Conservation (phyloP, 2,888 invertebrate genomes). For the Chloroclystis v-ata region DNA sequence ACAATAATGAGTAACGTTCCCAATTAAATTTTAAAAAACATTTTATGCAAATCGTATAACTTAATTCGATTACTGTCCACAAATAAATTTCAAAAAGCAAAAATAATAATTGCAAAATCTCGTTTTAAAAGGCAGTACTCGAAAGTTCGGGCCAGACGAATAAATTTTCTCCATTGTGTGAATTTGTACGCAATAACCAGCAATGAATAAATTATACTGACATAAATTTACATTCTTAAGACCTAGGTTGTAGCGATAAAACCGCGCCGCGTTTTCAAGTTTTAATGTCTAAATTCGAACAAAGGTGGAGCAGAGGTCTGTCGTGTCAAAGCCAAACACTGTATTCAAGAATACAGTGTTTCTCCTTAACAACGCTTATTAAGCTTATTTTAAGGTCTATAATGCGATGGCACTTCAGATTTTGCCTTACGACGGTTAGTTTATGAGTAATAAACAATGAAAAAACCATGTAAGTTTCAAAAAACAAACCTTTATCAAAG, state of each 20-base stretch:
- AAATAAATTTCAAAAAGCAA: slow-evolving; percentile 30
- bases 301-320: slow-evolving; percentile 17
- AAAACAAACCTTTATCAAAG: too few relatives aligned
- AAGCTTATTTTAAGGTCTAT: too few relatives aligned
- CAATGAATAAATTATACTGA: slow-evolving; percentile 59
- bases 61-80: slow-evolving; percentile 18
- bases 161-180: slow-evolving; percentile 56
- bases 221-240: slow-evolving; percentile 49
- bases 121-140: slow-evolving; percentile 36
- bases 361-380: too few relatives aligned
- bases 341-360: too few relatives aligned
- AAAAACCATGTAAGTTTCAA: too few relatives aligned
- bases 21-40: slow-evolving; percentile 9
- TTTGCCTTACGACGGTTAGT: too few relatives aligned
- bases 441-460: too few relatives aligned
- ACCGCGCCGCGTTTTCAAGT: slow-evolving; percentile 24
- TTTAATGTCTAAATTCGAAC: slow-evolving; percentile 24
- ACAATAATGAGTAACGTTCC: not conserved
- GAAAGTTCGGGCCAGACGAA: slow-evolving; percentile 47
- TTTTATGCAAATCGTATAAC: slow-evolving; percentile 22
- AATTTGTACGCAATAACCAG: slow-evolving; percentile 54
- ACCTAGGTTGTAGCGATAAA: slow-evolving; percentile 43
- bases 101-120: slow-evolving; percentile 42
- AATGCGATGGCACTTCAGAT: too few relatives aligned
- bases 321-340: too few relatives aligned